Base-by-base conservation (phyloP, 2,797 vertebrate genomes). In the Chromobotia macracanthus region DNA sequence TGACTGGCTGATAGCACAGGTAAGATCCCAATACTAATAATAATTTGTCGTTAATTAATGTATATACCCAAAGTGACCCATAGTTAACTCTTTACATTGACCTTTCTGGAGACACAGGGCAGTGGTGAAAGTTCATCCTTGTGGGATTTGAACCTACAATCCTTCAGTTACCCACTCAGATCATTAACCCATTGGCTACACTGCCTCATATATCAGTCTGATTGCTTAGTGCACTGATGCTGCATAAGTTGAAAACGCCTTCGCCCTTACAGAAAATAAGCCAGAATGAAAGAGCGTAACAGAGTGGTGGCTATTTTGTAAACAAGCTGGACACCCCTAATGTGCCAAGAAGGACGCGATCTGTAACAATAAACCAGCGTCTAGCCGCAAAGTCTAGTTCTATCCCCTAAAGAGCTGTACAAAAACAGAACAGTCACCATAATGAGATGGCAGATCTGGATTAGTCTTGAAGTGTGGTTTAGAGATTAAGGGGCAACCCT, bases 1-100 rank as follows among this genome's bases (percentile, higher is more conserved):
- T 88, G 98, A 99, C 88, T 99, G 98, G 98, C 93, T 99, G 76
- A 96, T 97, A 88, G 98, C 97, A 69, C 98, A 99, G 97, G 98
- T 95, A 95, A 94, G 86, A 23, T 35, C 51, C 56, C 19, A 41
- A 16, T 51, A 3, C 21, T n/a, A n/a, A n/a, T n/a, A n/a, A n/a
- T n/a, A n/a, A n/a, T n/a, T n/a, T n/a, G n/a, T n/a, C n/a, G n/a
- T n/a, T n/a, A n/a, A n/a, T n/a, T 11, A 10, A 56, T 19, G 9
- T 1, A 11, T 23, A 56, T 23, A 10, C 19, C 21, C 12, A 46
- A 46, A 11, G 44, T 6, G 31, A 35, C 31, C 31, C 31, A 35
- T 35, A 6, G 2, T 35, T 3, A 35, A 35, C 31, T 35, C 31
- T 35, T 35, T 35, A 6, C 31, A 35, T 35, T 3, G 6, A 35